Evolutionary conservation across 1,140 invertebrate species (phyloP), one percentile per base, ranked within the genome.

Genomic region (Cataglyphis hispanica): DNA sequence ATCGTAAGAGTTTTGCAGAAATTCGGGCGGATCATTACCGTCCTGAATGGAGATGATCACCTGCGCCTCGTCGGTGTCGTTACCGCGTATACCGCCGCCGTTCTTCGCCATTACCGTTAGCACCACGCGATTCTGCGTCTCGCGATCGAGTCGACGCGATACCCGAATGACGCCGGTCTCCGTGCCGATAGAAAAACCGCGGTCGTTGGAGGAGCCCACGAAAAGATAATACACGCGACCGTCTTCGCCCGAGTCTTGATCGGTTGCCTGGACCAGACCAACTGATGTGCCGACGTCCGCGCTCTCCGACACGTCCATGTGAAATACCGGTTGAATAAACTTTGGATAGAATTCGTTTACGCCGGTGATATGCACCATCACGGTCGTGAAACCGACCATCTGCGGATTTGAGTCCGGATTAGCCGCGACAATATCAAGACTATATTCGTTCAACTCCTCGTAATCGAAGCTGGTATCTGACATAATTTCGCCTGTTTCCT

Each of bases 71-170:
- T 99, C 98, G 0, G 98, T 99, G 92, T 99, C 98, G 94, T 99
- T 99, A 10, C 98, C 98, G 58, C 97, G 96, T 84, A 99, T 98
- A 37, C 98, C 98, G 10, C 98, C 98, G 61, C 96, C 96, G 93
- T 99, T 99, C 95, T 99, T 99, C 0, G 98, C 98, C 95, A 99
- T 96, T 0, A 99, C 98, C 0, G 98, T 98, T 6, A 99, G 94
- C 0, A 98, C 97, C 2, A 98, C 98, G 76, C 98, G 95, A 92
- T 98, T 98, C 93, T 99, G 98, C 0, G 98, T 98, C 95, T 99
- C 98, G 53, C 98, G 96, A 92, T 99, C 98, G 64, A 99, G 95
- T 86, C 97, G 96, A 56, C 98, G 95, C 0, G 98, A 97, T 0
- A 99, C 98, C 58, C 96, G 96, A 63, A 99, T 98, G 1, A 97